Percentiles rank a stretch among this genome's conserved stretches.
Conservation (phyloP, 2,888 invertebrate genomes). For the Ephialtes manifestator region DNA sequence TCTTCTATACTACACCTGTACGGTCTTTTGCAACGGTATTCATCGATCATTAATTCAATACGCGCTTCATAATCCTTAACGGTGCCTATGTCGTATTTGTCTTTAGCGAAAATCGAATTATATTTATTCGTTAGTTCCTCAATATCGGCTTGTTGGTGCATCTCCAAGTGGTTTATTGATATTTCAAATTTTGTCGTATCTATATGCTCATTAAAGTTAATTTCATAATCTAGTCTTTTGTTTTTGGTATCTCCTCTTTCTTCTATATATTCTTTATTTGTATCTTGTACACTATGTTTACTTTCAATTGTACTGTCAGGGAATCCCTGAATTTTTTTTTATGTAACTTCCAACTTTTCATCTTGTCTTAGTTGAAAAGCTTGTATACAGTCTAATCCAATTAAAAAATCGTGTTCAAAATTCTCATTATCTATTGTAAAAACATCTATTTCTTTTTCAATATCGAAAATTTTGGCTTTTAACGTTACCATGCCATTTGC, state of each 20-base stretch:
- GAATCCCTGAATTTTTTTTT: background rate
- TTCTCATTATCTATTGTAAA: conserved; percentile 60
- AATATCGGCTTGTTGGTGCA: background rate
- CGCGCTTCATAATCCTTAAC: conserved; percentile 36
- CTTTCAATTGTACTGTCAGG: background rate
- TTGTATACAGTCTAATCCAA: conserved; percentile 59
- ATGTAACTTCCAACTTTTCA: conserved; percentile 60
- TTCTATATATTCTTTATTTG: conserved; percentile 26
- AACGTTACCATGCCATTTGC: conserved; percentile 53
- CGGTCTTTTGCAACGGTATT: conserved; percentile 39
- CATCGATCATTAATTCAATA: conserved; percentile 25
- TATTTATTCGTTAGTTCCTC: background rate
- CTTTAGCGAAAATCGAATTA: conserved; percentile 20
- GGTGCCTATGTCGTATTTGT: conserved; percentile 30
- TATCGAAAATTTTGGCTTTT: conserved; percentile 62
- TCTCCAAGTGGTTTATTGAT: conserved; percentile 6
- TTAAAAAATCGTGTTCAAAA: conserved; percentile 64
- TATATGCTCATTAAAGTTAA: conserved; percentile 31
- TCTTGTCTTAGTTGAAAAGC: conserved; percentile 60
- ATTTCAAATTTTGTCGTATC: background rate
- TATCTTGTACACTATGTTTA: background rate
- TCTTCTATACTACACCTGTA: conserved; percentile 32
- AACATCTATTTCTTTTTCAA: conserved; percentile 54
- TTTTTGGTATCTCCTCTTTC: background rate
- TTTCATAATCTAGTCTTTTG: background rate